Base-by-base conservation (phyloP, 1,140 invertebrate species). In the Euschistus heros region DNA sequence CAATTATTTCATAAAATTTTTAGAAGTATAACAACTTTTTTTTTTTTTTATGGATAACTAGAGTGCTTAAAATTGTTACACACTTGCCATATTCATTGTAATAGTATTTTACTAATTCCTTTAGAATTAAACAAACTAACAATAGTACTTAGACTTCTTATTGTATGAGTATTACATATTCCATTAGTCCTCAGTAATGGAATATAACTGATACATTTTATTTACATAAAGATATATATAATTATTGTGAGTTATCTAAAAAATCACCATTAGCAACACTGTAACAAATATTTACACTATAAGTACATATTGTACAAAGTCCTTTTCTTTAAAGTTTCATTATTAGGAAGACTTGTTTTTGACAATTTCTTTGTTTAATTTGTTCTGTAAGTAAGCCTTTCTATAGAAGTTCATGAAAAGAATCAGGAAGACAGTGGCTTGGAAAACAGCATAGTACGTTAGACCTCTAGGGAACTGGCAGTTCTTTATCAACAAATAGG, bases 381-480 rank as follows among this genome's bases (percentile, higher is more conserved):
- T 44, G n/a, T 70, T 71, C 67, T 68, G 72, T 14, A 67, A 64
- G 63, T 81, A 80, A 71, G 80, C 76, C 74, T 79, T 80, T 44
- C 64, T 64, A 64, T 75, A 75, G 64, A 75, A 75, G 63, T 74
- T 69, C 6, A 71, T 62, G 65, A 75, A 75, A 24, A 75, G 69
- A 8, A 70, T 55, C 2, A 75, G 62, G 64, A 75, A 75, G 22
- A 73, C 65, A 3, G 69, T 0, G 5, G 68, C 66, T 55, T 74
- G 71, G 55, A 63, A 66, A 71, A 77, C 62, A 71, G 80, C 68
- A 76, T 80, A 75, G 75, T 77, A 64, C 18, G 71, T 71, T 17
- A 75, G 68, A 20, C 68, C 68, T 62, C 69, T 72, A 6, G 73
- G 71, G 26, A 71, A 59, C 37, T 70, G 68, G 69, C 74, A 75